phyloP scores from a whole-genome alignment of 1,140 invertebrate genomes.

The Drosophila sucinea region DNA sequence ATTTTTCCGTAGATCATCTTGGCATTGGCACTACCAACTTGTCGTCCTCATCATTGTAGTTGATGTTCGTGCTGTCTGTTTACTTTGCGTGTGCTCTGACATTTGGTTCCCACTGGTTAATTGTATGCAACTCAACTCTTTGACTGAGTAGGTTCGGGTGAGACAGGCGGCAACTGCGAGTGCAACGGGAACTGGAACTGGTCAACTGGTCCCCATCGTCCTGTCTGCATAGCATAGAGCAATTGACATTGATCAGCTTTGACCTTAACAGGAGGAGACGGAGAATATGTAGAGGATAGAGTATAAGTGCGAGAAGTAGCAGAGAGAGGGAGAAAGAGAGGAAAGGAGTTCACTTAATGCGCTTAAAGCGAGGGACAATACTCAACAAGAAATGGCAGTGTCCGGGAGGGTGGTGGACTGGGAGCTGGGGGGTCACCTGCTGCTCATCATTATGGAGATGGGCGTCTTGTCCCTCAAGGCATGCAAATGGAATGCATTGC shows the following conservation, averaged over 20 bases:
- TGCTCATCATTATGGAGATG: slow-evolving; percentile 68
- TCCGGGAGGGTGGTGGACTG: not conserved
- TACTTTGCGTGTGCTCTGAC: slow-evolving; percentile 38
- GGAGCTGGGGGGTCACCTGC: not conserved
- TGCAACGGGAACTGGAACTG: slow-evolving; percentile 24
- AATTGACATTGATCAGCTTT: slow-evolving; percentile 70
- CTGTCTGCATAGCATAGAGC: slow-evolving; percentile 39
- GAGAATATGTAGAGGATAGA: slow-evolving; percentile 17
- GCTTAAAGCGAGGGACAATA: slow-evolving; percentile 58
- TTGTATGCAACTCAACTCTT: slow-evolving; percentile 36
- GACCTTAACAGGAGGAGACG: slow-evolving; percentile 40
- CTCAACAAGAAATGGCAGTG: slow-evolving; percentile 9
- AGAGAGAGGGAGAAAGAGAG: not conserved
- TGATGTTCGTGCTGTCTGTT: slow-evolving; percentile 40
- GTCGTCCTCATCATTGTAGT: slow-evolving; percentile 18
- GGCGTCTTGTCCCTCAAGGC: slow-evolving; percentile 48
- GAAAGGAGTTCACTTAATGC: slow-evolving; percentile 53
- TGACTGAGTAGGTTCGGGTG: slow-evolving; percentile 3
- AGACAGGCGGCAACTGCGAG: slow-evolving; percentile 19
- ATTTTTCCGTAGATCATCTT: not conserved
- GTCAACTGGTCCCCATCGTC: slow-evolving; percentile 6
- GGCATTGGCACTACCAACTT: slow-evolving; percentile 8
- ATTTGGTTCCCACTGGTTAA: slow-evolving; percentile 35
- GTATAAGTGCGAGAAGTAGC: not conserved
- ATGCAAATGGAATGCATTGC: slow-evolving; percentile 60